A percentile compares a stretch with the other conserved stretches of the same genome.
Evolutionary conservation across 2,113 vertebrate species (phyloP).

Genomic region (Bothrops jararaca): DNA sequence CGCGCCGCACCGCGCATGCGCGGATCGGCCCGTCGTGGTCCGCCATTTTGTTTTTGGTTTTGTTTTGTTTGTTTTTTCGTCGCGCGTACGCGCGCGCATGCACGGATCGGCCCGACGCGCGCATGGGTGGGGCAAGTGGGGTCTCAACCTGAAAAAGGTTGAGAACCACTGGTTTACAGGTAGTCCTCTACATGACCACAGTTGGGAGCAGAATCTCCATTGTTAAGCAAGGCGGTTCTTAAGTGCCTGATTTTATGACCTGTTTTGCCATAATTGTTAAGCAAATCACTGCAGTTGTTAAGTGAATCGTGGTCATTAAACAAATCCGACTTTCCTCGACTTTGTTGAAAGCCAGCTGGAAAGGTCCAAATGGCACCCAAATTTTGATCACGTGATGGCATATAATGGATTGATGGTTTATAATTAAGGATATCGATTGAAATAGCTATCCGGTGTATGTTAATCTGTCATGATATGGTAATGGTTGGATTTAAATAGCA

Average conservation of each 20-base stretch:
- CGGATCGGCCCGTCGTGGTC: too few species aligned
- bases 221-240: not conserved
- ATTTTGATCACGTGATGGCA: not conserved
- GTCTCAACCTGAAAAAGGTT: too few species aligned
- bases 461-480: not conserved
- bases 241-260: not conserved
- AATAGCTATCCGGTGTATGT: not conserved
- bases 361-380: not conserved
- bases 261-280: not conserved
- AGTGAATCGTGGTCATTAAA: not conserved
- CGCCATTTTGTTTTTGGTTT: too few species aligned
- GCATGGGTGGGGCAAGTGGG: too few species aligned
- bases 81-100: too few species aligned
- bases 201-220: not conserved
- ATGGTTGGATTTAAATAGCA: not conserved
- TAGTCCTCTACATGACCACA: not conserved
- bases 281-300: not conserved
- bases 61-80: too few species aligned
- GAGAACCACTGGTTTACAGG: too few species aligned
- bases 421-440: not conserved
- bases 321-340: not conserved
- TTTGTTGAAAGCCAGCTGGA: not conserved
- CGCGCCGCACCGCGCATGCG: too few species aligned
- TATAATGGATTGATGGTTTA: not conserved
- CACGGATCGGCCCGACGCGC: too few species aligned